Percentiles rank a stretch among this genome's conserved stretches.
These are phyloP conservation scores for Hipposideros armiger DNA, from an alignment of 2,113 vertebrate genomes.

Conservation along the genomic window DNA sequence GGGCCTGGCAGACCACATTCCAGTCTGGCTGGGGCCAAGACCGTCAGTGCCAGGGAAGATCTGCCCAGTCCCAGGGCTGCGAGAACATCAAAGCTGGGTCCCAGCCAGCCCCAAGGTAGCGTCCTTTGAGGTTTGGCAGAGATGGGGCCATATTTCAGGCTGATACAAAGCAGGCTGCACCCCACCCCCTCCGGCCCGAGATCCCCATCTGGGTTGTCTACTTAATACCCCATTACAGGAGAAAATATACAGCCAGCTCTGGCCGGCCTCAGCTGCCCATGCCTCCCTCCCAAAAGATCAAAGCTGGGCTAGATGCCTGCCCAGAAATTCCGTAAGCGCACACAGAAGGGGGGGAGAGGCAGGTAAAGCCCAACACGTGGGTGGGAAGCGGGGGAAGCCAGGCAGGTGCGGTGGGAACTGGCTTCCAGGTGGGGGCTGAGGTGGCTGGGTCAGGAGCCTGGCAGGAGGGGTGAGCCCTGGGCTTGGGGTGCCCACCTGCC, in stretches of 20 bases:
- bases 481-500: not conserved
- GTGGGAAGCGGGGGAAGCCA: not conserved
- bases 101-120: constrained; percentile 70
- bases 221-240: constrained; percentile 80
- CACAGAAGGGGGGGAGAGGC: not conserved
- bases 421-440: not conserved
- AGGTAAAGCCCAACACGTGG: not conserved
- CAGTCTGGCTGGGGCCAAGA: not conserved
- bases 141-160: constrained; percentile 76
- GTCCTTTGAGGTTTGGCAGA: constrained; percentile 74
- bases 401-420: not conserved
- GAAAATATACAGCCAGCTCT: constrained; percentile 76
- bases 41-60: not conserved
- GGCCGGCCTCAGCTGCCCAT: constrained; percentile 38
- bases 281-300: constrained; percentile 73
- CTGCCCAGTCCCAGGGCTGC: not conserved
- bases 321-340: constrained; percentile 32
- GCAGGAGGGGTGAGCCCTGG: not conserved
- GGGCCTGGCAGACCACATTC: constrained; percentile 41
- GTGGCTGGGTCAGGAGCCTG: not conserved
- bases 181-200: constrained; percentile 65
- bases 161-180: constrained; percentile 70
- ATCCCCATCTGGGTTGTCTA: constrained; percentile 80
- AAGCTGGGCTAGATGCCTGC: constrained; percentile 59
- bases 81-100: constrained; percentile 69